Evolutionary conservation across 2,888 invertebrate genomes (phyloP), one percentile per base, ranked within the genome.

Genomic region (Drosophila leonis): DNA sequence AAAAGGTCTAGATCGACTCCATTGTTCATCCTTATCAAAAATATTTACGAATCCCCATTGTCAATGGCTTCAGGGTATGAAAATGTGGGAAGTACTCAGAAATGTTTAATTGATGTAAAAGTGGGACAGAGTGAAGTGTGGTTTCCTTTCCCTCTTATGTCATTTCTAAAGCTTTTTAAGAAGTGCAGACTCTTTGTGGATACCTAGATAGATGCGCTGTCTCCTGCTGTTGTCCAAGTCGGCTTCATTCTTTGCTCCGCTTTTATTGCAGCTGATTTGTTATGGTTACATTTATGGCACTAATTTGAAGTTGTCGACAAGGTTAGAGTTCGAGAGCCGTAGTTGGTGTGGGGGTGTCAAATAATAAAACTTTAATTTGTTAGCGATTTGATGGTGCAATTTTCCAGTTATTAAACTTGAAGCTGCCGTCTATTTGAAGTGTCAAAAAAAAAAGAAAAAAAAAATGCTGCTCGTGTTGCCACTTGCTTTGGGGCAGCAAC

Each of bases 401-500:
- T 83, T 87, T 78, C 72, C 80, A 82, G 84, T 82, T 83, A 86
- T 86, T 86, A 83, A 73, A 80, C 78, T 75, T 73, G 68, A 42
- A 70, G 65, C 52, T 67, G 67, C 65, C 69, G 60, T 59, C 62
- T 65, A 71, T 68, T 65, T 72, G 61, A 29, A 57, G 65, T 75
- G 78, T 72, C 61, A 71, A 56, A 69, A 39, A 24, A 44, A 27
- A 67, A 56, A 39, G 1, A 39, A 44, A 24, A 65, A 46, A 61
- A n/a, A 72, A 35, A 31, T 15, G 39, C 39, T 20, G 63, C 63
- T 31, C 42, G 42, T 63, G 48, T 15, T 72, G 27, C 71, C 48
- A 65, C 24, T 39, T 54, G 69, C 52, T 42, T 37, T 44, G 48
- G 64, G 63, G 49, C 74, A 68, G 35, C 51, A 33, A 27, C 27